Conservation (phyloP, 2,797 vertebrate species). For the Darevskia nairensis region DNA sequence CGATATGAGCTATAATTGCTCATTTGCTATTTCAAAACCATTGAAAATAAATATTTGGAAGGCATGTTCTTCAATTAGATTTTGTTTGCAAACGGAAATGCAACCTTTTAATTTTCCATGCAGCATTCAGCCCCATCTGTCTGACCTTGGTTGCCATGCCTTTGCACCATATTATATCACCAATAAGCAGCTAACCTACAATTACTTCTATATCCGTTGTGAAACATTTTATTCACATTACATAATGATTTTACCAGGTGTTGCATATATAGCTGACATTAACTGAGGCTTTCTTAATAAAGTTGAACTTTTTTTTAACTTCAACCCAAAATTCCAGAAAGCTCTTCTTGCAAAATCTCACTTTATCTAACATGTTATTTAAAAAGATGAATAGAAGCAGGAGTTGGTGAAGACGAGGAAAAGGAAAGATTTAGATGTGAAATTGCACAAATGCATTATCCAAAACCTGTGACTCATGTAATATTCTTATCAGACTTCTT, state of each 20-base stretch:
- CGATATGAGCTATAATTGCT: neutral
- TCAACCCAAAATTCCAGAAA: slow-evolving; percentile 33
- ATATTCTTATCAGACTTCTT: slow-evolving; percentile 30
- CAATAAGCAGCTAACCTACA: slow-evolving; percentile 45
- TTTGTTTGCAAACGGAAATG: slow-evolving; percentile 11
- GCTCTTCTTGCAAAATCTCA: slow-evolving; percentile 19
- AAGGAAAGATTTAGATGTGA: slow-evolving; percentile 22
- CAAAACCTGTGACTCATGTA: slow-evolving; percentile 39
- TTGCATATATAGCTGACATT: slow-evolving; percentile 33
- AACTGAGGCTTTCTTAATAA: slow-evolving; percentile 27
- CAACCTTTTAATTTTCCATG: slow-evolving; percentile 29
- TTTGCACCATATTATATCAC: slow-evolving; percentile 25
- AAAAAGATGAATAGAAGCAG: slow-evolving; percentile 30
- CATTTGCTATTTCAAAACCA: slow-evolving; percentile 9
- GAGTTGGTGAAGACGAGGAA: slow-evolving; percentile 29
- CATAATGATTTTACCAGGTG: slow-evolving; percentile 31
- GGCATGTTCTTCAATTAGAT: neutral
- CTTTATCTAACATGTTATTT: slow-evolving; percentile 33
- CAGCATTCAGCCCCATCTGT: neutral
- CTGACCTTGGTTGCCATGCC: slow-evolving; percentile 14
- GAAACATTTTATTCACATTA: slow-evolving; percentile 9
- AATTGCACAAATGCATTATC: slow-evolving; percentile 48
- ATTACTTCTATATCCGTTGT: slow-evolving; percentile 46
- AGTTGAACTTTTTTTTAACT: slow-evolving; percentile 34
- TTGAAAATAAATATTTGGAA: slow-evolving; percentile 13